Conservation (phyloP, 2,888 invertebrate genomes). For the Acrobasis suavella region DNA sequence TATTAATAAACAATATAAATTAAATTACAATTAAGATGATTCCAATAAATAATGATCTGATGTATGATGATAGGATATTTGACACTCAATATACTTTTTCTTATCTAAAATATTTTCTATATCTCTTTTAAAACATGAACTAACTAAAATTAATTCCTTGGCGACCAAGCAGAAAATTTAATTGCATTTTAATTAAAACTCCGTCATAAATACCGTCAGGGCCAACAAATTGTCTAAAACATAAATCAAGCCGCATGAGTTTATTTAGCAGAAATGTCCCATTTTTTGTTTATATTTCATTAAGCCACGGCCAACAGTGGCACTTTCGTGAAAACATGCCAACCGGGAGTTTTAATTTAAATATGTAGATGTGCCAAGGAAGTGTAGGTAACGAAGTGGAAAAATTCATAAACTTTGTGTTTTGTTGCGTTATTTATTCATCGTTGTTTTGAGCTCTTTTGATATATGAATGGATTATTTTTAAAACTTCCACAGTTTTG, state of each 20-base stretch:
- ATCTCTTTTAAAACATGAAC: neutral
- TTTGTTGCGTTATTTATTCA: constrained; percentile 41
- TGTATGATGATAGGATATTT: too few relatives aligned
- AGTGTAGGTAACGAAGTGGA: constrained; percentile 38
- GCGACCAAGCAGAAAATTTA: constrained; percentile 8
- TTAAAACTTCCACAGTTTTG: too few relatives aligned
- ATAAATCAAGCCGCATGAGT: constrained; percentile 32
- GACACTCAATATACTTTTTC: too few relatives aligned
- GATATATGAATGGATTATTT: too few relatives aligned
- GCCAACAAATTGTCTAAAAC: constrained; percentile 26
- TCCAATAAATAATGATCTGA: too few relatives aligned
- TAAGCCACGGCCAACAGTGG: constrained; percentile 36
- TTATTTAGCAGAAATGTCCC: constrained; percentile 32
- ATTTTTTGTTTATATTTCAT: constrained; percentile 49
- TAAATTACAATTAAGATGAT: too few relatives aligned
- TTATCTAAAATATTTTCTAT: too few relatives aligned
- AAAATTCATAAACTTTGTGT: constrained; percentile 41
- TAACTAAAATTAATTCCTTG: neutral
- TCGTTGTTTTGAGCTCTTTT: constrained; percentile 21
- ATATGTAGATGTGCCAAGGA: constrained; percentile 41
- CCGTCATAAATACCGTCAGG: constrained; percentile 27
- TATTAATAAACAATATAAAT: too few relatives aligned
- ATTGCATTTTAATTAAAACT: constrained; percentile 32
- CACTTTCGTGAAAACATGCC: constrained; percentile 39
- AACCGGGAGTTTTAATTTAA: constrained; percentile 42